These are phyloP conservation scores for Eristalis intricaria DNA, from an alignment of 2,888 invertebrate species.

Conservation along the genomic window DNA sequence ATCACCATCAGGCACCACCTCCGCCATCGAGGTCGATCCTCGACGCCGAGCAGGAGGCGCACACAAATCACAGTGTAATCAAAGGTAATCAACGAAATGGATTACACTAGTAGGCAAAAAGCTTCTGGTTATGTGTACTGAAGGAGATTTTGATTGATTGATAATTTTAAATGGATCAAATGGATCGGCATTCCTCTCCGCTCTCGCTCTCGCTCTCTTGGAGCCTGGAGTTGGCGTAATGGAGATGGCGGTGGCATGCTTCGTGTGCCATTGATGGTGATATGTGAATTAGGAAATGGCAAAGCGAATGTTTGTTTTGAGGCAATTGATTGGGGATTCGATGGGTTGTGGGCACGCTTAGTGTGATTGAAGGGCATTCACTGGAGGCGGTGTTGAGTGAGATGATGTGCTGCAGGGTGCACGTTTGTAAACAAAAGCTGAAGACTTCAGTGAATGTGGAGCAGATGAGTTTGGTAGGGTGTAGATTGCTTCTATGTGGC, in stretches of 20 bases:
- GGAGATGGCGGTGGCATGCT: conserved; percentile 18
- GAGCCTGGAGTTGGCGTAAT: background rate
- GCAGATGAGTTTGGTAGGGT: too few species aligned
- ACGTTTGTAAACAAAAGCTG: background rate
- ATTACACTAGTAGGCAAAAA: conserved; percentile 73
- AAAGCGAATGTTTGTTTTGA: conserved; percentile 49
- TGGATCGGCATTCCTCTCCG: background rate
- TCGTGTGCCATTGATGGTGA: conserved; percentile 62
- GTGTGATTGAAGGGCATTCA: background rate
- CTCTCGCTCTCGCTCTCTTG: too few species aligned
- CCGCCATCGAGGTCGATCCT: background rate
- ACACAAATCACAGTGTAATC: conserved; percentile 74
- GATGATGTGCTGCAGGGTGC: background rate
- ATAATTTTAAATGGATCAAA: conserved; percentile 72
- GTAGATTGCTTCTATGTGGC: too few species aligned
- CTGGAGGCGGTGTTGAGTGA: background rate
- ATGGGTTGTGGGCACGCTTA: background rate
- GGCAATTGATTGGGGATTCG: conserved; percentile 14
- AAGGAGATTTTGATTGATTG: conserved; percentile 72
- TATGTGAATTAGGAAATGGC: conserved; percentile 65
- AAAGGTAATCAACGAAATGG: conserved; percentile 74
- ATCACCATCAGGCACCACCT: conserved; percentile 25
- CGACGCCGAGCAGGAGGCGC: conserved; percentile 47
- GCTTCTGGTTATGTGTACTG: conserved; percentile 72
- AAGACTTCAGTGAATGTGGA: too few species aligned